phyloP scores from a whole-genome alignment of 2,888 invertebrate genomes.

The Acanthosepion pharaonis region DNA sequence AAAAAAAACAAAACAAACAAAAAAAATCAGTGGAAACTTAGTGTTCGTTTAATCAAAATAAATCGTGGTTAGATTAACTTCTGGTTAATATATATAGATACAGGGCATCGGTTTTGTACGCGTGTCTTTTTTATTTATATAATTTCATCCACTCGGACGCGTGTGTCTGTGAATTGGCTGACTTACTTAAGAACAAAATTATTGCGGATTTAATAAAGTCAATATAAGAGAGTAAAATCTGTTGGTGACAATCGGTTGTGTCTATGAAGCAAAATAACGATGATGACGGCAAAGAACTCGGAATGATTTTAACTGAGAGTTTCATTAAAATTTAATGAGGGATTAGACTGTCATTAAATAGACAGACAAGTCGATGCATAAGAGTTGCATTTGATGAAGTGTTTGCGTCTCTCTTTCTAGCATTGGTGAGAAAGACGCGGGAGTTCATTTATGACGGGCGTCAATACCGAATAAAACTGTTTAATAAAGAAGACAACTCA shows the following conservation, averaged over 20 bases:
- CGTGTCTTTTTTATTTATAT: background rate
- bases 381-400: background rate
- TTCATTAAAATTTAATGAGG: background rate
- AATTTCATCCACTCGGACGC: background rate
- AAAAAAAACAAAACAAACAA: too few relatives aligned
- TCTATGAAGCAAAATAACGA: background rate
- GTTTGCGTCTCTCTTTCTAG: background rate
- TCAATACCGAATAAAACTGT: background rate
- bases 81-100: too few relatives aligned
- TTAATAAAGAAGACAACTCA: too few relatives aligned
- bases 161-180: background rate
- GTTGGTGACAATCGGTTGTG: background rate
- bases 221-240: background rate
- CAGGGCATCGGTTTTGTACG: background rate
- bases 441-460: background rate
- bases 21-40: too few relatives aligned
- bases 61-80: too few relatives aligned
- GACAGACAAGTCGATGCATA: background rate
- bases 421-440: background rate
- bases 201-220: background rate
- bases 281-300: background rate
- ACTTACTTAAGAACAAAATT: background rate
- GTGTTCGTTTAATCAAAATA: too few relatives aligned
- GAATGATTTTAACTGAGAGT: background rate
- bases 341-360: background rate